phyloP scores from a whole-genome alignment of 1,140 invertebrate genomes.

The Lutraria rhynchaena region DNA sequence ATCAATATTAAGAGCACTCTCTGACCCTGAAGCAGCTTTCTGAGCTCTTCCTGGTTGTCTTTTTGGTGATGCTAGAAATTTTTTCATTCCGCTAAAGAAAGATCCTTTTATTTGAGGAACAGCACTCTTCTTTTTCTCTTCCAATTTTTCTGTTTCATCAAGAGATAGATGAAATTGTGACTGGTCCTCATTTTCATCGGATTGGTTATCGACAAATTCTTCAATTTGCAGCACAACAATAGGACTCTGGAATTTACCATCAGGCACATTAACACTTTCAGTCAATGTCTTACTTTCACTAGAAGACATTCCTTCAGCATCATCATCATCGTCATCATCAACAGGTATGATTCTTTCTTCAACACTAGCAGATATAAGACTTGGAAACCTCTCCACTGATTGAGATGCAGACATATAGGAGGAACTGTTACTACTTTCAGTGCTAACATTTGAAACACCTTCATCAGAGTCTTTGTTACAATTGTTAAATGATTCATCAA shows the following conservation, averaged over 20 bases:
- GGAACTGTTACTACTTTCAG: conserved; percentile 64
- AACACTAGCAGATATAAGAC: conserved; percentile 60
- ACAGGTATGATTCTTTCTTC: conserved; percentile 2
- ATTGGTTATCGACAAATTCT: too few species aligned
- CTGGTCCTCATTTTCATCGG: conserved; percentile 56
- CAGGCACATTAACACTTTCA: background rate
- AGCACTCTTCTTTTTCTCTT: conserved; percentile 49
- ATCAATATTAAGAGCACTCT: background rate
- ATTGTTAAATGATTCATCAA: background rate
- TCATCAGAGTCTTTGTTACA: conserved; percentile 18
- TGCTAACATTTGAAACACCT: conserved; percentile 6
- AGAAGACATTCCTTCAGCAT: conserved; percentile 15
- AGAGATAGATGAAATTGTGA: conserved; percentile 74
- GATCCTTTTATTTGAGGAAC: conserved; percentile 59
- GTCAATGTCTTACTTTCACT: conserved; percentile 10
- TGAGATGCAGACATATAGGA: conserved; percentile 61
- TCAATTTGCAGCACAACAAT: background rate
- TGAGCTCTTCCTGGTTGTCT: conserved; percentile 34
- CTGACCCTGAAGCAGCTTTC: background rate
- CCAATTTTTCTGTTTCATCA: conserved; percentile 60
- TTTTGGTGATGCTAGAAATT: conserved; percentile 71
- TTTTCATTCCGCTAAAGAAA: conserved; percentile 74
- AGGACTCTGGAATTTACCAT: conserved; percentile 11
- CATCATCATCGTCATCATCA: conserved; percentile 11
- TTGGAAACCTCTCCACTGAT: conserved; percentile 51